phyloP scores from a whole-genome alignment of 2,113 vertebrate species.

The Illadopsis cleaveri region DNA sequence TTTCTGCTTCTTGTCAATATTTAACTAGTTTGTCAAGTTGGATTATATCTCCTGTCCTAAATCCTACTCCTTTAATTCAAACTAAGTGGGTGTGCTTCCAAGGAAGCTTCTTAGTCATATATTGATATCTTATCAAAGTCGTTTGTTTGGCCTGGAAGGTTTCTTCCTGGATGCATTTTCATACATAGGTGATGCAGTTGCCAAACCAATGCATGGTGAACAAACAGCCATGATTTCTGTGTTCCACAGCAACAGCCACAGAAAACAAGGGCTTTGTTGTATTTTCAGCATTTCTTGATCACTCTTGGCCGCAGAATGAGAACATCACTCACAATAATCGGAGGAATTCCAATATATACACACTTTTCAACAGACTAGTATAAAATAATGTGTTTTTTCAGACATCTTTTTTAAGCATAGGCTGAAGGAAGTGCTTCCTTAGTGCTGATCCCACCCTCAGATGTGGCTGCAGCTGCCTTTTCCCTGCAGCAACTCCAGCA shows the following conservation, averaged over 20 bases:
- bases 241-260: neutral
- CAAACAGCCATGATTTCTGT: neutral
- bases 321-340: neutral
- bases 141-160: neutral
- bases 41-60: conserved; percentile 76
- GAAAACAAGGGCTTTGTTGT: neutral
- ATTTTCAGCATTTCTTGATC: neutral
- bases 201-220: neutral
- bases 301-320: neutral
- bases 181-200: neutral
- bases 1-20: conserved; percentile 80
- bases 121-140: conserved; percentile 41
- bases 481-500: neutral
- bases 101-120: conserved; percentile 6
- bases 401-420: neutral
- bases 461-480: neutral
- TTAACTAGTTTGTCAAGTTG: conserved; percentile 79
- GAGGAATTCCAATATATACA: neutral
- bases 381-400: neutral
- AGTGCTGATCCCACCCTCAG: neutral
- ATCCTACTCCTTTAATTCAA: conserved; percentile 39
- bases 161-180: neutral
- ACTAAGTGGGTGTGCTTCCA: conserved; percentile 43
- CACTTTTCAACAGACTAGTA: neutral
- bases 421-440: neutral